Percentiles rank a stretch among this genome's conserved stretches.
phyloP scores from a whole-genome alignment of 2,113 vertebrate genomes.

The Progne subis region DNA sequence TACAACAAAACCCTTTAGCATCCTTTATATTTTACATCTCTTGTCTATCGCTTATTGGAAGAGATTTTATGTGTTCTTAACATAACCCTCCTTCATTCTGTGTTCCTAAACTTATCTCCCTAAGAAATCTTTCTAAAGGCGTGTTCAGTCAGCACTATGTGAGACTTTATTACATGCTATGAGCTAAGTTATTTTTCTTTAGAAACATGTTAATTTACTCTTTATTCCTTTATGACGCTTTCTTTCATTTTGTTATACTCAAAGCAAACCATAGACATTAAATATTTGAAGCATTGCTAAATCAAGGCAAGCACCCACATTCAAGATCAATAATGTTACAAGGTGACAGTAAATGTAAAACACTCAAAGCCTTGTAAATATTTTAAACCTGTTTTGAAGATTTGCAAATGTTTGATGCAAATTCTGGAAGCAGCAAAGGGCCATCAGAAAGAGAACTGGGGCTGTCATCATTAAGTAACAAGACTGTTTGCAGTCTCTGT shows the following conservation, averaged over 20 bases:
- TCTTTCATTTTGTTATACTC: background rate
- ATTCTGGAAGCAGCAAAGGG: background rate
- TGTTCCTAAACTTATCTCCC: background rate
- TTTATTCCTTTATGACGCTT: background rate
- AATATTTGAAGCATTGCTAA: constrained; percentile 7
- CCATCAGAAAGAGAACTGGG: background rate
- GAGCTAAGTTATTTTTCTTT: background rate
- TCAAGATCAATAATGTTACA: background rate
- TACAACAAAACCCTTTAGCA: background rate
- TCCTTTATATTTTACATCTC: background rate
- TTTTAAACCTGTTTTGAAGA: constrained; percentile 24
- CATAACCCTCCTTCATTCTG: background rate
- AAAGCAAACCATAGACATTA: background rate
- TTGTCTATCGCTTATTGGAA: background rate
- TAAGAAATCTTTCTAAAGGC: background rate
- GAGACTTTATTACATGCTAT: background rate
- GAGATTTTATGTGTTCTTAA: background rate
- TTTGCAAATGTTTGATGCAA: background rate
- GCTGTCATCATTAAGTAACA: background rate
- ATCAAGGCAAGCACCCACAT: background rate
- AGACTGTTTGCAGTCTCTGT: background rate
- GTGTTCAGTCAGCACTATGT: background rate
- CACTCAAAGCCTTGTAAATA: constrained; percentile 20
- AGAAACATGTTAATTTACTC: background rate
- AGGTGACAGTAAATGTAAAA: constrained; percentile 12